A percentile compares a stretch with the other conserved stretches of the same genome.
Evolutionary conservation across 1,140 invertebrate genomes (phyloP).

Genomic region (Periplaneta americana): DNA sequence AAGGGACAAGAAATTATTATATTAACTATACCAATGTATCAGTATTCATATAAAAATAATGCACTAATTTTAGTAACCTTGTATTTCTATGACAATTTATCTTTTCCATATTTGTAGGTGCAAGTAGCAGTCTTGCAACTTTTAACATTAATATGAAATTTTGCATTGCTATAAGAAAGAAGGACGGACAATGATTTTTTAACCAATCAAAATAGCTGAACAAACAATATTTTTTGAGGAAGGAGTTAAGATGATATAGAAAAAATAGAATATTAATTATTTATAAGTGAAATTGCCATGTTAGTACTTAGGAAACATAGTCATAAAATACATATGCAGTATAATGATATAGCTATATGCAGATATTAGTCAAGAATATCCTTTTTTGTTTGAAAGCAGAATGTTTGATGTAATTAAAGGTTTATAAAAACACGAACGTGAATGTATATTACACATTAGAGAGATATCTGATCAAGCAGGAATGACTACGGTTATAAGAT

Average conservation of each 20-base stretch:
- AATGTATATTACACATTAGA: background rate
- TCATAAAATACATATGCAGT: background rate
- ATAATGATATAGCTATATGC: background rate
- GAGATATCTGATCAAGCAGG: background rate
- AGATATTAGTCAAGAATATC: background rate
- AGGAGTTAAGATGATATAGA: background rate
- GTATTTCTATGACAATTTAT: background rate
- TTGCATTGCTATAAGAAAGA: background rate
- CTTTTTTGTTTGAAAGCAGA: background rate
- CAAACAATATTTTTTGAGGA: background rate
- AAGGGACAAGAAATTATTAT: background rate
- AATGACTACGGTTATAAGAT: background rate
- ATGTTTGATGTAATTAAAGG: background rate
- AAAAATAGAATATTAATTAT: background rate
- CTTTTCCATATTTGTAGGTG: background rate
- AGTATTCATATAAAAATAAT: background rate
- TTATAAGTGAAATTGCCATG: background rate
- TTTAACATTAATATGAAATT: background rate
- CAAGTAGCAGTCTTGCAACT: background rate
- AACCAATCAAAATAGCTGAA: background rate
- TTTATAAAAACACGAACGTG: background rate
- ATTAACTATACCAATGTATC: background rate
- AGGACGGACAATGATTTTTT: background rate
- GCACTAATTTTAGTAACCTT: background rate
- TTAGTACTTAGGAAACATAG: background rate